Evolutionary conservation across 2,797 vertebrate species (phyloP).

Genomic region (Erithacus rubecula): DNA sequence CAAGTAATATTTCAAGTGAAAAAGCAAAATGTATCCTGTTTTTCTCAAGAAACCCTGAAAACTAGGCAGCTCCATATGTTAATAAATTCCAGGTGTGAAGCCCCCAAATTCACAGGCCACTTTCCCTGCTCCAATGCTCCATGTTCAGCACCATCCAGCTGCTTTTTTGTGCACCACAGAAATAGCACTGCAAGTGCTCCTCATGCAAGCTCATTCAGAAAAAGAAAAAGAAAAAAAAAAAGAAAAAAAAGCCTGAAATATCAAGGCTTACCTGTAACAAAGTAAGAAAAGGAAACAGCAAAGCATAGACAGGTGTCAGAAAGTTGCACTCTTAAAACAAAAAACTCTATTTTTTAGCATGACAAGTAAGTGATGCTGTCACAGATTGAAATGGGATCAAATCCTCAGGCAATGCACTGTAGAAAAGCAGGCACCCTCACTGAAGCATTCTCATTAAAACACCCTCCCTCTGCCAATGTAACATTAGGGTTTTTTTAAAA

Average conservation of each 20-base stretch:
- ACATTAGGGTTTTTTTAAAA: neutral
- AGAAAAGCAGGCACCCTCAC: conserved; percentile 36
- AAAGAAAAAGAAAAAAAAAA: no score
- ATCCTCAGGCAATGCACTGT: conserved; percentile 29
- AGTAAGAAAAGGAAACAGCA: neutral
- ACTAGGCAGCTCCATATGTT: neutral
- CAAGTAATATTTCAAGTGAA: neutral
- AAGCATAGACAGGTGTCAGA: neutral
- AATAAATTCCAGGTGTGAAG: neutral
- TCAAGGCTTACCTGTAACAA: neutral
- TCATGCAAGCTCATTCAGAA: neutral
- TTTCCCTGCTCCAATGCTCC: neutral
- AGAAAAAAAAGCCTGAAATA: neutral
- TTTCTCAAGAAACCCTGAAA: neutral
- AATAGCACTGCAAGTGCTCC: neutral
- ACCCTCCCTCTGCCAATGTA: conserved; percentile 40
- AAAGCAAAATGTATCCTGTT: neutral
- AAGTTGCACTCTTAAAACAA: neutral
- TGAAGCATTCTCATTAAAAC: conserved; percentile 62
- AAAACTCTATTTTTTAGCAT: neutral
- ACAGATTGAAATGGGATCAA: neutral
- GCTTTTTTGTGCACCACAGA: neutral
- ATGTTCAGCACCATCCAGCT: neutral
- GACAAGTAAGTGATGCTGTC: neutral
- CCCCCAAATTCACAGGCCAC: neutral